Base-by-base conservation (phyloP, 2,888 invertebrate genomes). In the Tachystola acroxantha region DNA sequence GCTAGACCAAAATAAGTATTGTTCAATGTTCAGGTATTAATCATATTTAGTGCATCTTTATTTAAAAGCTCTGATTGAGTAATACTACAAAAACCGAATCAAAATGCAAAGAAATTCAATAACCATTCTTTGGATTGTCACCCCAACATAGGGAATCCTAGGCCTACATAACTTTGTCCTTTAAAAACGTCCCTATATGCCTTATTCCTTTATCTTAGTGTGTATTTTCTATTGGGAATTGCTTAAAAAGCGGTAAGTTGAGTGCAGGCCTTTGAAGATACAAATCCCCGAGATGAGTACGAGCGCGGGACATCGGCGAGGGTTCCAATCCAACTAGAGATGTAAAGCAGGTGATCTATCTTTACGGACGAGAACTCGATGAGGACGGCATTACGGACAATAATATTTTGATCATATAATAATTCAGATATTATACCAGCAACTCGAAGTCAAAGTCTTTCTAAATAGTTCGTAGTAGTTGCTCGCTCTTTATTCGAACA, bases 71-170 rank as follows among this genome's bases (percentile, higher is more conserved):
- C n/a, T n/a, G n/a, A n/a, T n/a, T n/a, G n/a, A n/a, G n/a, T n/a
- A n/a, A n/a, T n/a, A n/a, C n/a, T n/a, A n/a, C n/a, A n/a, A n/a
- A n/a, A n/a, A n/a, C n/a, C n/a, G n/a, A n/a, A n/a, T n/a, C n/a
- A 81, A 78, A 78, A 74, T 74, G 72, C 69, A 73, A 75, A 80
- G 76, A 81, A 78, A 81, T 81, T 82, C 79, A 81, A 82, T 81
- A 81, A 81, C 69, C 66, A 71, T 75, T 81, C 74, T 78, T 73
- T 72, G 66, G 66, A 72, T 77, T 80, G 79, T 80, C 79, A 75
- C 80, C 79, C 78, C 67, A 70, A 67, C 65, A 66, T 57, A 62
- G 61, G 57, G 63, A 64, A 56, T 62, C 56, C 53, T 50, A 33
- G 37, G 55, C 58, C 50, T 57, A 45, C 38, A 36, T 43, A 46